These are phyloP conservation scores for Mamestra brassicae DNA, from an alignment of 2,888 invertebrate species.

Conservation along the genomic window DNA sequence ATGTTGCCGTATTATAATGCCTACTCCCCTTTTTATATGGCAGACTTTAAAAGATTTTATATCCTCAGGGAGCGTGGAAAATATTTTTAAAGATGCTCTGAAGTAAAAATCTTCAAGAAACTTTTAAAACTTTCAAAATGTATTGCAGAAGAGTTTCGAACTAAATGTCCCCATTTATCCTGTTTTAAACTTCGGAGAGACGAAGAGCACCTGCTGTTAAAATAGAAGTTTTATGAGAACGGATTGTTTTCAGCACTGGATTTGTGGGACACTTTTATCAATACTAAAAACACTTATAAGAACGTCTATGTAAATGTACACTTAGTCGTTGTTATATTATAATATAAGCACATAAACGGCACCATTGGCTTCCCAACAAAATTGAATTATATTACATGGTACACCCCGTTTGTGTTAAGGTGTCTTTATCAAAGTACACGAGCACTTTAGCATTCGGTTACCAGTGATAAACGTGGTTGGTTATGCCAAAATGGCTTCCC, in stretches of 20 bases:
- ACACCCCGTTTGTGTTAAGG: not conserved
- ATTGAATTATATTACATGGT: constrained; percentile 12
- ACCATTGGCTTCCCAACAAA: not conserved
- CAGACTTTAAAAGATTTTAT: constrained; percentile 35
- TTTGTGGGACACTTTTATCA: not conserved
- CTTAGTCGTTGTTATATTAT: not conserved
- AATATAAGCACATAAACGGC: not conserved
- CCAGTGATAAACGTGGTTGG: constrained; percentile 21
- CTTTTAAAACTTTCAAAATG: constrained; percentile 22
- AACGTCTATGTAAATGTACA: not conserved
- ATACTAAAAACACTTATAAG: not conserved
- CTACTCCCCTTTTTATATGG: constrained; percentile 18
- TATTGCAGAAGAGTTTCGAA: constrained; percentile 16
- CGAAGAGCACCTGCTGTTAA: constrained; percentile 27
- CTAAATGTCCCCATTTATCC: constrained; percentile 12
- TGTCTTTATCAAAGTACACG: not conserved
- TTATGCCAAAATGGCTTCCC: not conserved
- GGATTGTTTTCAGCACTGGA: constrained; percentile 17
- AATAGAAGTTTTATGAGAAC: constrained; percentile 18
- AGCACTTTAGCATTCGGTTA: constrained; percentile 9
- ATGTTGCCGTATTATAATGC: constrained; percentile 5
- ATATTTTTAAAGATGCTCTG: constrained; percentile 9
- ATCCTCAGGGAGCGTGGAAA: not conserved
- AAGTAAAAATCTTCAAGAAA: constrained; percentile 15
- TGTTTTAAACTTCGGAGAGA: constrained; percentile 28